A percentile compares a stretch with the other conserved stretches of the same genome.
These are phyloP conservation scores for Ascaphus truei DNA, from an alignment of 2,113 vertebrate species.

Conservation along the genomic window DNA sequence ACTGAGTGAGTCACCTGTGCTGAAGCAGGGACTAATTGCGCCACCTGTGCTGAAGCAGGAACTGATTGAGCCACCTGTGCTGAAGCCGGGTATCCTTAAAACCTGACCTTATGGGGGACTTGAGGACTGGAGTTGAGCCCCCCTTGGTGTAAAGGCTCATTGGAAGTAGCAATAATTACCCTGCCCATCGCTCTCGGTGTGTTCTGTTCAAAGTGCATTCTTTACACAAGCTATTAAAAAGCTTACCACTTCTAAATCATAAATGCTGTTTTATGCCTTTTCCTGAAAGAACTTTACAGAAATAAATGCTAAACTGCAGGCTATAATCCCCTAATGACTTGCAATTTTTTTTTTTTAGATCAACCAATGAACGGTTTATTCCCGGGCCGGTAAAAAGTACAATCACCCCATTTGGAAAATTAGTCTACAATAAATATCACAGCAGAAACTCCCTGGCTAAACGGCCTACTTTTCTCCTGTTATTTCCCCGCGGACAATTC, in stretches of 20 bases:
- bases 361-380: not conserved
- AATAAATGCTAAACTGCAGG: constrained; percentile 12
- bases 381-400: not conserved
- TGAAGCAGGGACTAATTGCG: too few species aligned
- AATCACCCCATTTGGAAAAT: not conserved
- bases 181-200: not conserved
- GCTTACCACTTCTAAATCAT: not conserved
- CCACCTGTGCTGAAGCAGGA: too few species aligned
- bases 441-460: constrained; percentile 13
- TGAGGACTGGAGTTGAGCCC: too few species aligned
- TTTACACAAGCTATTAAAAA: constrained; percentile 27
- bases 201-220: not conserved
- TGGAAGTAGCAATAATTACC: too few species aligned
- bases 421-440: constrained; percentile 25
- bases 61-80: too few species aligned
- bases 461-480: constrained; percentile 14
- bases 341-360: constrained; percentile 14
- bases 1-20: too few species aligned
- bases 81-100: too few species aligned
- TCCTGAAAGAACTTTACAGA: constrained; percentile 8
- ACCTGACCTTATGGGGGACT: too few species aligned
- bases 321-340: not conserved
- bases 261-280: constrained; percentile 1
- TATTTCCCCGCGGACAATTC: constrained; percentile 19
- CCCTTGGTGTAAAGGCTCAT: too few species aligned